Conservation (phyloP, 2,113 vertebrate species). For the Numida meleagris region DNA sequence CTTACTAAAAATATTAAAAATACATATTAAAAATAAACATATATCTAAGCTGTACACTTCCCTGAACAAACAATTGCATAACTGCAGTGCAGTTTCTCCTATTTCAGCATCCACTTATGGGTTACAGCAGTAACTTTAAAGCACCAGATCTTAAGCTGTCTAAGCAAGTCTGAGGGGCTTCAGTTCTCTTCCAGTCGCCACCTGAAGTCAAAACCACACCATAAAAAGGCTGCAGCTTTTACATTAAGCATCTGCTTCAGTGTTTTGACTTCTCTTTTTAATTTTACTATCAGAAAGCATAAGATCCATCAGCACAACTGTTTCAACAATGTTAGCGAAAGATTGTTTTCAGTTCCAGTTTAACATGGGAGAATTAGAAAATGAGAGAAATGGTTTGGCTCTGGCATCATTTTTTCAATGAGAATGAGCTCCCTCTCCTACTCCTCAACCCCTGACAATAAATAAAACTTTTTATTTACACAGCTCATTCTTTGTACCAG, state of each 20-base stretch:
- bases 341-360: background rate
- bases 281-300: background rate
- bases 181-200: background rate
- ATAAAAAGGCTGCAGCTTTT: background rate
- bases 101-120: background rate
- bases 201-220: background rate
- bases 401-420: background rate
- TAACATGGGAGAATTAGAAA: background rate
- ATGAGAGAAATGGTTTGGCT: background rate
- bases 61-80: background rate
- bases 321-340: background rate
- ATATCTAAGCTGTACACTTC: background rate
- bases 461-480: background rate
- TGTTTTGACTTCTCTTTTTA: background rate
- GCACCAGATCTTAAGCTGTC: rapidly evolving
- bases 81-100: background rate
- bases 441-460: background rate
- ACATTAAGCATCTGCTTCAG: background rate
- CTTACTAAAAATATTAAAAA: no score
- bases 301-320: background rate
- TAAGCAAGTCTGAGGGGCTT: background rate
- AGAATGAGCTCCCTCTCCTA: background rate
- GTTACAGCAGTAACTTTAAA: background rate
- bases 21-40: background rate
- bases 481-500: background rate